Percentiles rank a stretch among this genome's conserved stretches.
Evolutionary conservation across 37 sponge, comb jelly and placozoan species (phyloP).

Genomic region (Spongilla lacustris): DNA sequence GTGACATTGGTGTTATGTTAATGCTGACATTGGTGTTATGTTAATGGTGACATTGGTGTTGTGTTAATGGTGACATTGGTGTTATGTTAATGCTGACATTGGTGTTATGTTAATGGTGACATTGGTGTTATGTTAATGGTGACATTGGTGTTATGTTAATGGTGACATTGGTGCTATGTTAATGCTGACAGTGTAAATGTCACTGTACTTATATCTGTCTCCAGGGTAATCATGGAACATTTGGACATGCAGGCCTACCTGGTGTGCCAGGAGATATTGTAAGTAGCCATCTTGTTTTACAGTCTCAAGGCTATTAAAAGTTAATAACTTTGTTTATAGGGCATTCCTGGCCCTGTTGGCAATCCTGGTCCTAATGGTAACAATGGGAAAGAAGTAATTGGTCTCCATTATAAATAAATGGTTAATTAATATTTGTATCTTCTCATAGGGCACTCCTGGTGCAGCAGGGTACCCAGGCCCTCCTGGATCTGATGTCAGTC

Average conservation of each 20-base stretch:
- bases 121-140: too few species aligned
- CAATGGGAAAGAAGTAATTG: constrained; percentile 5
- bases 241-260: constrained; percentile 16
- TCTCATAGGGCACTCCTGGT: constrained; percentile 12
- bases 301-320: too few species aligned
- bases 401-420: background rate
- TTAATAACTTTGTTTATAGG: too few species aligned
- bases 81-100: too few species aligned
- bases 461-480: constrained; percentile 15
- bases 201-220: background rate
- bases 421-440: background rate
- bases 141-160: too few species aligned
- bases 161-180: too few species aligned
- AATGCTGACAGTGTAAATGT: too few species aligned
- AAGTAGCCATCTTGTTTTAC: constrained; percentile 2
- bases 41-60: too few species aligned
- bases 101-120: too few species aligned
- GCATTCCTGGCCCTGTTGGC: constrained; percentile 15
- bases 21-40: too few species aligned
- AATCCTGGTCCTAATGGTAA: constrained; percentile 28
- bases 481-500: constrained; percentile 22
- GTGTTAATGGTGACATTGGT: too few species aligned
- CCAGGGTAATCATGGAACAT: constrained; percentile 38
- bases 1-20: too few species aligned
- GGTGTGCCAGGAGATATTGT: constrained; percentile 47